These are phyloP conservation scores for Clarias fuscus DNA, from an alignment of 2,797 vertebrate genomes.

Conservation along the genomic window DNA sequence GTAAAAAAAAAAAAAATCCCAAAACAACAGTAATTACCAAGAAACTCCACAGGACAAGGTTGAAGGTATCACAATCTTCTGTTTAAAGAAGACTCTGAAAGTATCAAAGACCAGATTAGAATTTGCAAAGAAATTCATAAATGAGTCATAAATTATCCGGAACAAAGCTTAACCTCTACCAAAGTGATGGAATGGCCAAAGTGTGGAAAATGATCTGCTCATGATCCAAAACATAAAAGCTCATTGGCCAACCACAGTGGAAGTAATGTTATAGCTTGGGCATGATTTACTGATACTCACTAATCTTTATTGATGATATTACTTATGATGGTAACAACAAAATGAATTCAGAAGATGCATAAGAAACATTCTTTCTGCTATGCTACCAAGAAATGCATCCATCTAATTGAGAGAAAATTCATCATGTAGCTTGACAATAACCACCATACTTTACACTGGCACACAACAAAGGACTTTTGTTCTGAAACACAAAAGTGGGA, in stretches of 20 bases:
- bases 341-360: not conserved
- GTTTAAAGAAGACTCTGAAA: not conserved
- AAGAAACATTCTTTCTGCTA: not conserved
- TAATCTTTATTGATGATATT: not conserved
- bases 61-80: not conserved
- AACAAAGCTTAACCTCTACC: not conserved
- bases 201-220: not conserved
- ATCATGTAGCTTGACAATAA: not conserved
- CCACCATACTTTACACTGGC: not conserved
- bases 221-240: not conserved
- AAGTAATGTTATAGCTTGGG: not conserved
- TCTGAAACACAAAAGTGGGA: not conserved
- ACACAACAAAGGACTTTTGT: not conserved
- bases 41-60: too few species aligned
- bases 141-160: not conserved
- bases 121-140: not conserved
- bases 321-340: not conserved
- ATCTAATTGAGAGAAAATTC: not conserved
- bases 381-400: not conserved
- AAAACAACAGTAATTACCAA: too few species aligned
- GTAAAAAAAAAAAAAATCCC: too few species aligned
- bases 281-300: not conserved
- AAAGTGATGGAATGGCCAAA: not conserved
- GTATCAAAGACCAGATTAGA: not conserved
- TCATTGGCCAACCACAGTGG: not conserved